Conservation (phyloP, 2,797 vertebrate genomes). For the Chaetodon trifasciatus region DNA sequence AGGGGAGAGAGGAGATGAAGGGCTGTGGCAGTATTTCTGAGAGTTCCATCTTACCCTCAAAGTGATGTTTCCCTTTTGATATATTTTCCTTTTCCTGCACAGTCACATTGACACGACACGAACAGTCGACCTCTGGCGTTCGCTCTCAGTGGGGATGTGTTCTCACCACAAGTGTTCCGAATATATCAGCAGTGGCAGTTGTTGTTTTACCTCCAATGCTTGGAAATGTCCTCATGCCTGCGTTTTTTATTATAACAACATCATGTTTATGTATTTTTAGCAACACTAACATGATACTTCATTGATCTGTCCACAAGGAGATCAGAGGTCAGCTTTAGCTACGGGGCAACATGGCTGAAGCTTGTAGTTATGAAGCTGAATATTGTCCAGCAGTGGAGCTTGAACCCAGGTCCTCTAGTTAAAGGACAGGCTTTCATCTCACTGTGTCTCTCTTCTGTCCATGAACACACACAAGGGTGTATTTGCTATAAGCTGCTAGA, state of each 20-base stretch:
- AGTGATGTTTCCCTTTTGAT: constrained; percentile 62
- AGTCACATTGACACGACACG: constrained; percentile 50
- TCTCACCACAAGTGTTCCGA: constrained; percentile 35
- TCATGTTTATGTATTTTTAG: constrained; percentile 17
- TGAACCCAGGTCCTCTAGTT: not conserved
- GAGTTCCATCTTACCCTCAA: constrained; percentile 50
- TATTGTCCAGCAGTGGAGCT: not conserved
- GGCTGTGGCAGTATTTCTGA: constrained; percentile 56
- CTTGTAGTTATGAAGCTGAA: too few species aligned
- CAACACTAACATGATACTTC: not conserved
- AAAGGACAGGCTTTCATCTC: not conserved
- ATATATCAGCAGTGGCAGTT: constrained; percentile 17
- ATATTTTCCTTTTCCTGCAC: constrained; percentile 54
- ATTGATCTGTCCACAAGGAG: not conserved
- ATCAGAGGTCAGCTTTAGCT: not conserved
- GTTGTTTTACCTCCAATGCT: constrained; percentile 4
- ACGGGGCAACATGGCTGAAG: not conserved
- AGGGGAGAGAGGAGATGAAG: constrained; percentile 50
- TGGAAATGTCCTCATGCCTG: not conserved
- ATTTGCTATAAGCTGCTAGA: constrained; percentile 17
- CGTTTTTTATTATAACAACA: constrained; percentile 22
- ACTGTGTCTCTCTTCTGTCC: not conserved
- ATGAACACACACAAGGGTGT: constrained; percentile 13
- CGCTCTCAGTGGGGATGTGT: constrained; percentile 43
- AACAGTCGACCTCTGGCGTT: constrained; percentile 59